A percentile compares a stretch with the other conserved stretches of the same genome.
phyloP scores from a whole-genome alignment of 1,140 invertebrate species.

The Meloidogyne exigua region DNA sequence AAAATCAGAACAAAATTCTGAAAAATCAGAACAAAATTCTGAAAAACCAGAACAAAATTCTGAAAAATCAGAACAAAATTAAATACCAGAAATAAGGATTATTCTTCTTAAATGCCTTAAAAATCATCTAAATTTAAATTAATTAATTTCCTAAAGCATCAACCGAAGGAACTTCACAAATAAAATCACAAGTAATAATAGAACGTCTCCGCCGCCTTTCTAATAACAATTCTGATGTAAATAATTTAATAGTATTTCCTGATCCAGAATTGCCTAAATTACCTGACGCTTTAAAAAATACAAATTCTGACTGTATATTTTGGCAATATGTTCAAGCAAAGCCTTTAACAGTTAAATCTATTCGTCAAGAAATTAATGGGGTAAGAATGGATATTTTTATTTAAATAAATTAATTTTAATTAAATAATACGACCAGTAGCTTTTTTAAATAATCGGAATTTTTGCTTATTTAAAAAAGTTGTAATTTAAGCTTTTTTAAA shows the following conservation, averaged over 20 bases:
- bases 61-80: too few relatives aligned
- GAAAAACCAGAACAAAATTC: too few relatives aligned
- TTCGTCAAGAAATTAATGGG: neutral
- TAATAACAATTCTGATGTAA: neutral
- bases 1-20: too few relatives aligned
- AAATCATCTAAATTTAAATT: neutral
- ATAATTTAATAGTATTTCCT: neutral
- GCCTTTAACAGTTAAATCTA: neutral
- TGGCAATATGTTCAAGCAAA: conserved; percentile 2
- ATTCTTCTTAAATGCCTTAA: too few relatives aligned
- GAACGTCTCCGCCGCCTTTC: neutral
- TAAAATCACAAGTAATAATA: neutral
- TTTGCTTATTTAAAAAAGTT: too few relatives aligned
- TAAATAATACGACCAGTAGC: too few relatives aligned
- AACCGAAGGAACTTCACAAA: neutral
- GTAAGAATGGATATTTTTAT: neutral
- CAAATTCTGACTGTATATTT: neutral
- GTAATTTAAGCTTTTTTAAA: too few relatives aligned
- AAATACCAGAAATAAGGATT: too few relatives aligned
- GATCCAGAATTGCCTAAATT: neutral
- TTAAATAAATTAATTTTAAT: neutral
- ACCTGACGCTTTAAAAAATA: neutral
- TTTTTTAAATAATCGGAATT: too few relatives aligned
- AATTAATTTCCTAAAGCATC: neutral
- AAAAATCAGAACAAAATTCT: too few relatives aligned